Evolutionary conservation across 2,888 invertebrate species (phyloP).

Genomic region (Pseudanteris insignis): DNA sequence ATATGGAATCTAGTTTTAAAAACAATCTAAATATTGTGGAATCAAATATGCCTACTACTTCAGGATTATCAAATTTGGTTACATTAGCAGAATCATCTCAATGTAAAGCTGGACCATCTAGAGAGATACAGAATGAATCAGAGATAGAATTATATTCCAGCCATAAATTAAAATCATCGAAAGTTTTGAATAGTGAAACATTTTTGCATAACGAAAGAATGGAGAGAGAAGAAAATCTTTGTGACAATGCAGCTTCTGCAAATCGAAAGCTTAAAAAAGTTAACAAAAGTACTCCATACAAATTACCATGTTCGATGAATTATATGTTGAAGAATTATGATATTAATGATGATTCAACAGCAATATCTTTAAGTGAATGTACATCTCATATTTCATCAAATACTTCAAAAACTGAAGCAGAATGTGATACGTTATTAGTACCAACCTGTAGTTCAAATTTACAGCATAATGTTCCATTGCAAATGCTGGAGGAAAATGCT

Average conservation of each 20-base stretch:
- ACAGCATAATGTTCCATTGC: constrained; percentile 46
- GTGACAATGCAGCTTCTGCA: background rate
- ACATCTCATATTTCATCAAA: constrained; percentile 3
- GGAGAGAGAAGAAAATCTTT: constrained; percentile 5
- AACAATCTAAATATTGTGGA: constrained; percentile 28
- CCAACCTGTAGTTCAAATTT: constrained; percentile 42
- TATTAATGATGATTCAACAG: constrained; percentile 13
- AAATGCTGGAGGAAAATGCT: constrained; percentile 36
- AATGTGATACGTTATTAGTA: constrained; percentile 25
- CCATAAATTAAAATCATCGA: background rate
- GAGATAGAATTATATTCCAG: background rate
- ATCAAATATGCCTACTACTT: constrained; percentile 4
- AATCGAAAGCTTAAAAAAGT: constrained; percentile 19
- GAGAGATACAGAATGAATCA: constrained; percentile 1
- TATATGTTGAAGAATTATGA: constrained; percentile 25
- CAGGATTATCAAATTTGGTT: background rate
- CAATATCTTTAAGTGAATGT: constrained; percentile 20
- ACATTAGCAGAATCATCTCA: background rate
- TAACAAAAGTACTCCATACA: constrained; percentile 39
- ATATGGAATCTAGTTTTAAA: constrained; percentile 34
- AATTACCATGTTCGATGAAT: constrained; percentile 28
- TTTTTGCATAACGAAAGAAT: background rate
- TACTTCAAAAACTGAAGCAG: constrained; percentile 24
- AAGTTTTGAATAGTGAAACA: background rate
- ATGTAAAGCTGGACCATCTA: constrained; percentile 14